These are phyloP conservation scores for Platichthys stellatus DNA, from an alignment of 2,113 vertebrate species.

Conservation along the genomic window DNA sequence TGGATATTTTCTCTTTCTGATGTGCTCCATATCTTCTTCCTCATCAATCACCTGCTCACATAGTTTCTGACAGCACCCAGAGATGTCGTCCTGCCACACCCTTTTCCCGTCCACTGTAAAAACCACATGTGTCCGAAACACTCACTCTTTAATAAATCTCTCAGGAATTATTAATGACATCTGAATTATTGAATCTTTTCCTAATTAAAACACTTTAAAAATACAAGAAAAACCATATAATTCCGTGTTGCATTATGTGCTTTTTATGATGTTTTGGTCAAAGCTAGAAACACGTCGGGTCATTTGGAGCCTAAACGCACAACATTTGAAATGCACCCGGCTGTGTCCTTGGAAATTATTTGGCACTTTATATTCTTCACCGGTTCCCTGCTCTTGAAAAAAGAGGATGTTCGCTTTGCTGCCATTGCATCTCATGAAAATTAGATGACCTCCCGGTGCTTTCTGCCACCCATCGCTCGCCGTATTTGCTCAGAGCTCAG, in stretches of 20 bases:
- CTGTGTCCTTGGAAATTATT: constrained; percentile 34
- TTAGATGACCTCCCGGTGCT: constrained; percentile 77
- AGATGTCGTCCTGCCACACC: constrained; percentile 33
- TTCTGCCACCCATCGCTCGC: constrained; percentile 60
- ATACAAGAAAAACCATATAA: neutral
- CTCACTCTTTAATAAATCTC: constrained; percentile 54
- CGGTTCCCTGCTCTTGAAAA: constrained; percentile 55
- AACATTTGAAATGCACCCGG: constrained; percentile 43
- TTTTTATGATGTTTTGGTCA: constrained; percentile 1
- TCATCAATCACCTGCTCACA: constrained; percentile 22
- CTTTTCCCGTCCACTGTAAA: constrained; percentile 17
- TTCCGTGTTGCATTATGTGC: constrained; percentile 4
- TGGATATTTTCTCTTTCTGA: constrained; percentile 2
- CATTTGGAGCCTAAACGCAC: constrained; percentile 26
- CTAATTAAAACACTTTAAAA: constrained; percentile 12
- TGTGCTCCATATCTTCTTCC: neutral
- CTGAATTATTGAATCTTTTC: constrained; percentile 54
- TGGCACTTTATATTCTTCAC: constrained; percentile 55
- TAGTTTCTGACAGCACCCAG: constrained; percentile 24
- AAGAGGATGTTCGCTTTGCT: constrained; percentile 75
- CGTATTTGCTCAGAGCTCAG: constrained; percentile 62
- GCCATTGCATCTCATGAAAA: constrained; percentile 79
- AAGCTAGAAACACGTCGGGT: constrained; percentile 4
- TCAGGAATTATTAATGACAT: constrained; percentile 63
- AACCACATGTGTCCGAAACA: constrained; percentile 23